phyloP scores from a whole-genome alignment of 2,113 vertebrate species.

The Psilopogon haemacephalus region DNA sequence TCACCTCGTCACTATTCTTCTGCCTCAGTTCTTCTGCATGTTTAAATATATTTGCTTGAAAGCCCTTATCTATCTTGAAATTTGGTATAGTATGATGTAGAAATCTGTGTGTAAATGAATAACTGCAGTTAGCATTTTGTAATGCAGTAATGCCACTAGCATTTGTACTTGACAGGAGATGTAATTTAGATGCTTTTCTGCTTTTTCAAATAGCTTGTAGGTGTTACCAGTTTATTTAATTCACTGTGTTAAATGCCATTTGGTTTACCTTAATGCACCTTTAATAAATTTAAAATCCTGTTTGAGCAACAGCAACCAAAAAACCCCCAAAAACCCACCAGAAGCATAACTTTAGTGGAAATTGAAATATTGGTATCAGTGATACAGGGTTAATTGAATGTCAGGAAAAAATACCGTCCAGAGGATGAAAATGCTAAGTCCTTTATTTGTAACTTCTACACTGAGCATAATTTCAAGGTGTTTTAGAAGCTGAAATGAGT shows the following conservation, averaged over 20 bases:
- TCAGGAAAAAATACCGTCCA: conserved; percentile 35
- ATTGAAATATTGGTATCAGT: conserved; percentile 48
- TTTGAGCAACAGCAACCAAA: not conserved
- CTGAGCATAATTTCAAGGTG: conserved; percentile 31
- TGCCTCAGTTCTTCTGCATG: too few species aligned
- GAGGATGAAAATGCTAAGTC: conserved; percentile 19
- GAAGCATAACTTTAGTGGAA: conserved; percentile 33
- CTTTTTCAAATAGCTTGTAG: not conserved
- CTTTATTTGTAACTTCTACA: not conserved
- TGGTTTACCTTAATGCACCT: conserved; percentile 5
- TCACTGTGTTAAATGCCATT: conserved; percentile 1
- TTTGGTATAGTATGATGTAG: not conserved
- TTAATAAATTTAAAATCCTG: conserved; percentile 27
- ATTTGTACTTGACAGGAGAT: conserved; percentile 53
- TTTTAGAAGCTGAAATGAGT: conserved; percentile 25
- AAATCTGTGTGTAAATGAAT: conserved; percentile 40
- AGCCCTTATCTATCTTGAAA: conserved; percentile 1
- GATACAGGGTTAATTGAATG: conserved; percentile 67
- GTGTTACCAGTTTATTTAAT: conserved; percentile 57
- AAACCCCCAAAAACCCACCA: not conserved
- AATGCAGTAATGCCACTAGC: conserved; percentile 20
- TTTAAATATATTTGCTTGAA: conserved; percentile 39
- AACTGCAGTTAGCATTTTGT: conserved; percentile 48
- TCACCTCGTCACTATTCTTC: too few species aligned
- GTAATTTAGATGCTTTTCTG: conserved; percentile 48